Conservation (phyloP, 2,888 invertebrate genomes). For the Ichneumoninae sp. region DNA sequence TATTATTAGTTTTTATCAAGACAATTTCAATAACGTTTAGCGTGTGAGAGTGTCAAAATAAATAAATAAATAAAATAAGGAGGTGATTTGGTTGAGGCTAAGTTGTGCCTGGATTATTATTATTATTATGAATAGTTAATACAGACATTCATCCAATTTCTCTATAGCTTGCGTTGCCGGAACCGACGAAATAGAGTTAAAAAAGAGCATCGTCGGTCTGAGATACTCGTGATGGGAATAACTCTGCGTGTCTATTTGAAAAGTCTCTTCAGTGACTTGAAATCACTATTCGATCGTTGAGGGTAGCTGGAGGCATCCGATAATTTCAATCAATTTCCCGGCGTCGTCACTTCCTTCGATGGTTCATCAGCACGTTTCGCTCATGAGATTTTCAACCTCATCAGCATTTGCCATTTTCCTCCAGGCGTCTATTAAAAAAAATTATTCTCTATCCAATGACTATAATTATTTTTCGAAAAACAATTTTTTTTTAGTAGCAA, state of each 20-base stretch:
- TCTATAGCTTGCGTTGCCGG: background rate
- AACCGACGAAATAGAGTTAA: conserved; percentile 9
- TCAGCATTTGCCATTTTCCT: background rate
- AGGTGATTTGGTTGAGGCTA: background rate
- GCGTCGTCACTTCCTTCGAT: conserved; percentile 20
- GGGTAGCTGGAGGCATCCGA: conserved; percentile 41
- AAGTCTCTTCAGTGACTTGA: conserved; percentile 46
- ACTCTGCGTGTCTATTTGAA: conserved; percentile 40
- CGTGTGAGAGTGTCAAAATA: background rate
- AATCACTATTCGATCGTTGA: conserved; percentile 57
- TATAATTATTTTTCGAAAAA: background rate
- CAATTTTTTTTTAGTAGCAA: background rate
- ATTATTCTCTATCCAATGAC: background rate
- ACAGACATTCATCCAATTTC: background rate
- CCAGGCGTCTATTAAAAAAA: background rate
- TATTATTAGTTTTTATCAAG: background rate
- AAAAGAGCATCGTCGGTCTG: conserved; percentile 14
- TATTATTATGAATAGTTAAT: background rate
- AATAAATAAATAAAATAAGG: background rate
- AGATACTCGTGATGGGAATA: conserved; percentile 53
- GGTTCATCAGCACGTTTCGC: background rate
- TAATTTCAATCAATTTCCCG: conserved; percentile 57
- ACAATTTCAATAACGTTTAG: background rate
- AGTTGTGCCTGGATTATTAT: background rate
- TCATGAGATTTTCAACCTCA: conserved; percentile 34